Base-by-base conservation (phyloP, 2,113 vertebrate species). In the Cinclus cinclus region DNA sequence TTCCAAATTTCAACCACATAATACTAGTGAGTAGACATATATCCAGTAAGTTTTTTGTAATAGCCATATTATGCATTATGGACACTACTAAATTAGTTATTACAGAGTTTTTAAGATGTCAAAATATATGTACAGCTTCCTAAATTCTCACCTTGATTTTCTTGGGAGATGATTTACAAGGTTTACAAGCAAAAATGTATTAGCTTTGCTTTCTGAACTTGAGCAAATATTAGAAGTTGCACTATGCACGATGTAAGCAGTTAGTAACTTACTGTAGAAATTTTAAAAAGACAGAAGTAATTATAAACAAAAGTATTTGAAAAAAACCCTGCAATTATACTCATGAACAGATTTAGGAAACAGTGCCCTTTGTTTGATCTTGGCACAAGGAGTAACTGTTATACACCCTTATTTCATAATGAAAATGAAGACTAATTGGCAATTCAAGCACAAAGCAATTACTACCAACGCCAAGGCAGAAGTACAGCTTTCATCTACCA, bases 311-410 rank as follows among this genome's bases (percentile, higher is more conserved):
- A 71, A 90, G 35, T 35, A 92, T 82, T 82, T 73, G 73, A 9
- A 65, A 80, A 52, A 85, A 86, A 10, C 2, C 2, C 63, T 79
- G 39, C 62, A 91, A 91, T 96, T 91, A 92, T 9, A 71, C 12
- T 60, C 53, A 89, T 64, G 23, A 79, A 81, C 10, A 81, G 65
- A 79, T 69, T 68, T 49, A 62, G 87, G 77, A 59, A 87, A n/a
- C 58, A 85, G 42, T n/a, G 78, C 18, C 41, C 95, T 88, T 94
- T 85, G 53, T 91, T 87, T 90, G 63, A 62, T 77, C 41, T 95
- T 95, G 93, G 90, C 89, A 95, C 52, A 88, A 83, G 13, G 42
- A 63, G 13, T 79, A 93, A 85, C 81, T 87, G 49, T 88, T 91
- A 85, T 33, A 88, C 3, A 7, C 47, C 21, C 5, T 1, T 74